phyloP scores from a whole-genome alignment of 1,140 invertebrate species.

The Varroa destructor region DNA sequence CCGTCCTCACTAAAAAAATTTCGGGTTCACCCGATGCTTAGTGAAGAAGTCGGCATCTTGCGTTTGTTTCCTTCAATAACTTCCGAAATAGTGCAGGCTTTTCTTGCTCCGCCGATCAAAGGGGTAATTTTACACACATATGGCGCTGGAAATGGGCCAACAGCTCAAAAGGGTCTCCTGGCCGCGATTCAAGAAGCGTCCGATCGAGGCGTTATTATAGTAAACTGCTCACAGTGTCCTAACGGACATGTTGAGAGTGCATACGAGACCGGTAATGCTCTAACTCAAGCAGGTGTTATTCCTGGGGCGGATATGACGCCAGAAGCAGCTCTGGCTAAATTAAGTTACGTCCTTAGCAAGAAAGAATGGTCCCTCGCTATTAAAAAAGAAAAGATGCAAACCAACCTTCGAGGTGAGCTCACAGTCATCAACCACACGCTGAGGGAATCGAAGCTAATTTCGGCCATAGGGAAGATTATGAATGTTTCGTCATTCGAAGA shows the following conservation, averaged over 20 bases:
- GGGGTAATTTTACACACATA: conserved; percentile 84
- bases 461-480: conserved; percentile 52
- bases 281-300: conserved; percentile 57
- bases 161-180: conserved; percentile 62
- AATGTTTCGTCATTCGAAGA: conserved; percentile 55
- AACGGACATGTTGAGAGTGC: conserved; percentile 54
- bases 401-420: conserved; percentile 45
- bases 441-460: conserved; percentile 51
- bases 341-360: conserved; percentile 77
- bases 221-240: conserved; percentile 81
- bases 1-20: conserved; percentile 58
- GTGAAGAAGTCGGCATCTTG: conserved; percentile 67
- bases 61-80: conserved; percentile 82
- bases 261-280: conserved; percentile 62
- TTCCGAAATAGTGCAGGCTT: conserved; percentile 56
- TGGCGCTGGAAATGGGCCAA: conserved; percentile 80
- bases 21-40: conserved; percentile 58
- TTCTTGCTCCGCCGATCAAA: conserved; percentile 65
- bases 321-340: conserved; percentile 80
- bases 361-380: conserved; percentile 56
- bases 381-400: conserved; percentile 66
- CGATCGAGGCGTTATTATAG: conserved; percentile 65
- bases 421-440: conserved; percentile 37
- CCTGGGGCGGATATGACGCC: conserved; percentile 87
- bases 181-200: conserved; percentile 57